A percentile compares a stretch with the other conserved stretches of the same genome.
Conservation (phyloP, 2,113 vertebrate genomes). For the Scophthalmus maximus region DNA sequence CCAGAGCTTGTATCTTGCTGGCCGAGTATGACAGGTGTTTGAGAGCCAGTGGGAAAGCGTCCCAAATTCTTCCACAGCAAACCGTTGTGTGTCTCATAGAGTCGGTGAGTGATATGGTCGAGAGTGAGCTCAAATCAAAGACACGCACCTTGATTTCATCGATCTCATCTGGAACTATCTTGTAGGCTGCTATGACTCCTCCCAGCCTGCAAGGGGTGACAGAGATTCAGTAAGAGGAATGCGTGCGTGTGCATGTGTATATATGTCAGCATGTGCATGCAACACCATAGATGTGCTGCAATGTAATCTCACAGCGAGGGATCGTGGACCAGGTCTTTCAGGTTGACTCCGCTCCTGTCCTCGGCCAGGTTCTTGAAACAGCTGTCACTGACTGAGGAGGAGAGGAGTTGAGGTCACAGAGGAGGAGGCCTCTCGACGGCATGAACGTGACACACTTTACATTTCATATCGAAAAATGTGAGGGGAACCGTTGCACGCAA, state of each 20-base stretch:
- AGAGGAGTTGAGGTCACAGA: constrained; percentile 30
- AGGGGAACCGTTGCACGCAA: too few relatives aligned
- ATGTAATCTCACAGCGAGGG: constrained; percentile 93
- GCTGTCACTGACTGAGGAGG: constrained; percentile 95
- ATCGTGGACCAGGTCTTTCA: constrained; percentile 99
- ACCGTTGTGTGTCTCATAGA: not conserved
- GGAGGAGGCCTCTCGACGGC: not conserved
- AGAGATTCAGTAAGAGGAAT: not conserved
- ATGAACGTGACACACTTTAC: too few relatives aligned
- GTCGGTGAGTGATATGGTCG: not conserved
- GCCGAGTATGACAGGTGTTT: not conserved
- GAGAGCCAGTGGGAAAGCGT: not conserved
- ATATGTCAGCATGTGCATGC: not conserved
- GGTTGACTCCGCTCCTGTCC: constrained; percentile 98
- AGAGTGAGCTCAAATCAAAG: not conserved
- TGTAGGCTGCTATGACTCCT: constrained; percentile 96
- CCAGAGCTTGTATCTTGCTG: too few relatives aligned
- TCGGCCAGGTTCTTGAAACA: constrained; percentile 98
- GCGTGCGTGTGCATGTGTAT: not conserved
- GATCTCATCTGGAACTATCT: constrained; percentile 98
- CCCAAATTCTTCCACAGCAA: not conserved
- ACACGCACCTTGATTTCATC: constrained; percentile 96
- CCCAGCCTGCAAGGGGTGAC: constrained; percentile 89
- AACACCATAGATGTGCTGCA: constrained; percentile 64
- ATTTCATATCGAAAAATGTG: too few relatives aligned